Evolutionary conservation across 2,113 vertebrate genomes (phyloP).

Genomic region (Podilymbus podiceps): DNA sequence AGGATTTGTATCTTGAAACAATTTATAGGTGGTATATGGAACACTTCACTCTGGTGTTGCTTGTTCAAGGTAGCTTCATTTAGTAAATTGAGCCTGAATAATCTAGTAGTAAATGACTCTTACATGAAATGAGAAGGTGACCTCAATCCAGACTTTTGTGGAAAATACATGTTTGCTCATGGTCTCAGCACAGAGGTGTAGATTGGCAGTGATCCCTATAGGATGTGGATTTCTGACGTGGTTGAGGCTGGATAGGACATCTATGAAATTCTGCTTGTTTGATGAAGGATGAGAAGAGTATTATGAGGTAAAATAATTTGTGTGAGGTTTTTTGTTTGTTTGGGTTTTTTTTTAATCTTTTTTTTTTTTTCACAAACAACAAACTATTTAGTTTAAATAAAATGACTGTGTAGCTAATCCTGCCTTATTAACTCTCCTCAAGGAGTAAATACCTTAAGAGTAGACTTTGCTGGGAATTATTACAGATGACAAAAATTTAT

Average conservation of each 20-base stretch:
- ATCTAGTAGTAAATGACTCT: not conserved
- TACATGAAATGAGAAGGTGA: not conserved
- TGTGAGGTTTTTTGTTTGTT: not conserved
- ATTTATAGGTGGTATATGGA: not conserved
- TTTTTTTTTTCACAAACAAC: not conserved
- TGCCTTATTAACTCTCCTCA: not conserved
- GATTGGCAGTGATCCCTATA: not conserved
- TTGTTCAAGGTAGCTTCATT: not conserved
- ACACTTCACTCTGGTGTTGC: not conserved
- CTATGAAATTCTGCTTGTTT: not conserved
- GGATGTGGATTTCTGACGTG: slow-evolving; percentile 8
- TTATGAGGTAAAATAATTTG: not conserved
- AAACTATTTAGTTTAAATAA: not conserved
- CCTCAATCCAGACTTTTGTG: not conserved
- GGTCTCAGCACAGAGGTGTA: not conserved
- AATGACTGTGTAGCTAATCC: not conserved
- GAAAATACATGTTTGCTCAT: not conserved
- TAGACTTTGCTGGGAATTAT: not conserved
- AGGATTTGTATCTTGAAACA: not conserved
- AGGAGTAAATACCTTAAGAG: not conserved
- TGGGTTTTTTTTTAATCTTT: too few species aligned
- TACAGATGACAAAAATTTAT: not conserved
- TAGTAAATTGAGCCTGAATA: not conserved
- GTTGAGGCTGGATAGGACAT: not conserved
- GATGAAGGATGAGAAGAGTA: not conserved